phyloP scores from a whole-genome alignment of 2,113 vertebrate genomes.

The Charina bottae region DNA sequence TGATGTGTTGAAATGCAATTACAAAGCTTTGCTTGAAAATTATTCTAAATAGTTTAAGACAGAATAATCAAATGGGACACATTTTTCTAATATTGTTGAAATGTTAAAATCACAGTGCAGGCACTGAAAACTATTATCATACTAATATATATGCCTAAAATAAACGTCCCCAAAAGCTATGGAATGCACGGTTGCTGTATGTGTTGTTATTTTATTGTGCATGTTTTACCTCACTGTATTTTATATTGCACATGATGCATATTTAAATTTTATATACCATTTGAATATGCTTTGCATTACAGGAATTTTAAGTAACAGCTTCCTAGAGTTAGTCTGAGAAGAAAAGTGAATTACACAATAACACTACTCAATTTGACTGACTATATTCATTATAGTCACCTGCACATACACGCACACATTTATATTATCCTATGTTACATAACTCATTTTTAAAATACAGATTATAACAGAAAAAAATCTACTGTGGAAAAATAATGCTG shows the following conservation, averaged over 20 bases:
- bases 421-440: not conserved
- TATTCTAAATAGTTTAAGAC: not conserved
- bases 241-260: not conserved
- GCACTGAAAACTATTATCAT: not conserved
- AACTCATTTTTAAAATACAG: not conserved
- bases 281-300: not conserved
- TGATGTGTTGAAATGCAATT: not conserved
- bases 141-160: not conserved
- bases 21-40: not conserved
- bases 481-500: not conserved
- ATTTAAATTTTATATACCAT: not conserved
- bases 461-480: not conserved
- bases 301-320: not conserved
- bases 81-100: not conserved
- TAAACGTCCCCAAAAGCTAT: not conserved
- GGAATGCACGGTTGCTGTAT: not conserved
- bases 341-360: not conserved
- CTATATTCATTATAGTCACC: not conserved
- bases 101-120: not conserved
- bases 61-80: not conserved
- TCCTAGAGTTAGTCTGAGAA: not conserved
- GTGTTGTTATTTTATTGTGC: not conserved
- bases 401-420: not conserved
- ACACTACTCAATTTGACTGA: not conserved
- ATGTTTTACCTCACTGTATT: not conserved